These are phyloP conservation scores for Protobothrops mucrosquamatus DNA, from an alignment of 2,113 vertebrate genomes.

Conservation along the genomic window DNA sequence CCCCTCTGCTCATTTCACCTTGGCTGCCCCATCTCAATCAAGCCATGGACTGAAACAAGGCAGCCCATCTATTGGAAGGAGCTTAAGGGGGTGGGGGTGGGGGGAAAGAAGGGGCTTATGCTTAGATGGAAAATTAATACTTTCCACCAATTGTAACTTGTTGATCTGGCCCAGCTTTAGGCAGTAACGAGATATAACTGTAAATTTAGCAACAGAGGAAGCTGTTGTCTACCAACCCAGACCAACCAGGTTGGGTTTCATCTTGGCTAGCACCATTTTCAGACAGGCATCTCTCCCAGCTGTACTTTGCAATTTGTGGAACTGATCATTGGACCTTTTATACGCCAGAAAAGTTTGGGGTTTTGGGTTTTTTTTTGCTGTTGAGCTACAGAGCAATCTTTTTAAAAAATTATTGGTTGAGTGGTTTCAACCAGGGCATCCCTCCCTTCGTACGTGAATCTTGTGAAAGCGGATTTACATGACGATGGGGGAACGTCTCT, in stretches of 20 bases:
- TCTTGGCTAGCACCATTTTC: not conserved
- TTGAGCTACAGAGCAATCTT: not conserved
- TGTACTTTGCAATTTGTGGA: not conserved
- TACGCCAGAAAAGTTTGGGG: not conserved
- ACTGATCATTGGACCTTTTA: not conserved
- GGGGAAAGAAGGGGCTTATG: too few relatives aligned
- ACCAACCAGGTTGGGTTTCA: not conserved
- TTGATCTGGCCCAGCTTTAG: not conserved
- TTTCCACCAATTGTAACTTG: not conserved
- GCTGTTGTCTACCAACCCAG: not conserved
- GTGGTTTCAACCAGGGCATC: not conserved
- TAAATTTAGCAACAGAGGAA: not conserved
- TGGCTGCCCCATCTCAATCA: accelerated
- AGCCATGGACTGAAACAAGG: accelerated
- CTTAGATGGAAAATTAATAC: not conserved
- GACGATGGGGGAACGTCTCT: not conserved
- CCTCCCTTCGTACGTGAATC: not conserved
- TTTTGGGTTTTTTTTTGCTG: not conserved
- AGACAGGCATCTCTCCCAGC: not conserved
- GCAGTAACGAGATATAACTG: not conserved
- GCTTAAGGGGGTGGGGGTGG: not conserved
- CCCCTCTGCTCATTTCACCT: not conserved
- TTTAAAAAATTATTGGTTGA: not conserved
- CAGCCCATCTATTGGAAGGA: not conserved
- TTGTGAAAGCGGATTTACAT: not conserved